Evolutionary conservation across 2,888 invertebrate species (phyloP), one percentile per base, ranked within the genome.

Genomic region (Catocala fraxini): DNA sequence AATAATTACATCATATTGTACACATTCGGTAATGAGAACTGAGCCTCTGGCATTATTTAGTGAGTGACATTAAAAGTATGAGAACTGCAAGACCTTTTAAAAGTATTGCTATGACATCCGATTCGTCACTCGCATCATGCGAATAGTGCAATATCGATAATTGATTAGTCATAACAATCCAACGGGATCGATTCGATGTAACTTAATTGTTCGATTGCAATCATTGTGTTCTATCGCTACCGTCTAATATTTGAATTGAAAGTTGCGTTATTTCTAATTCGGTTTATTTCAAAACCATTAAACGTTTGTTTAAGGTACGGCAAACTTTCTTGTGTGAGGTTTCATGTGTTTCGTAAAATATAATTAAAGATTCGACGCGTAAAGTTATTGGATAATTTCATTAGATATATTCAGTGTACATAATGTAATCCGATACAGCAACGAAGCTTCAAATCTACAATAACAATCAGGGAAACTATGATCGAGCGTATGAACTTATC

Each of bases 31-130:
- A 80, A 80, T 74, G 62, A 64, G 75, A 75, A 71, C 67, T 76
- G 76, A 82, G 85, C 87, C 85, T 67, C 83, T 71, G 81, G 85
- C 83, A 79, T 79, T 84, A 84, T 86, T 89, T 84, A 84, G 76
- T 85, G 80, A 89, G 86, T 91, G 93, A 90, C 90, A 92, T 93
- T 93, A 92, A 89, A 89, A 89, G 82, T 91, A 89, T 93, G 93
- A 89, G 93, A 93, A 90, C 86, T 65, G 58, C 58, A 72, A 89
- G 91, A 93, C 93, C 93, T 93, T 93, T 93, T 70, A 79, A 77
- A 82, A 78, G 63, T 76, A 76, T 84, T 80, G 80, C 82, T 87
- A 81, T 81, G 90, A 88, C 88, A 89, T 82, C 85, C 73, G 72
- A 86, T 89, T 86, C 81, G 79, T 82, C 70, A 78, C 75, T 79